These are phyloP conservation scores for Scopus umbretta DNA, from an alignment of 2,113 vertebrate species.

Conservation along the genomic window DNA sequence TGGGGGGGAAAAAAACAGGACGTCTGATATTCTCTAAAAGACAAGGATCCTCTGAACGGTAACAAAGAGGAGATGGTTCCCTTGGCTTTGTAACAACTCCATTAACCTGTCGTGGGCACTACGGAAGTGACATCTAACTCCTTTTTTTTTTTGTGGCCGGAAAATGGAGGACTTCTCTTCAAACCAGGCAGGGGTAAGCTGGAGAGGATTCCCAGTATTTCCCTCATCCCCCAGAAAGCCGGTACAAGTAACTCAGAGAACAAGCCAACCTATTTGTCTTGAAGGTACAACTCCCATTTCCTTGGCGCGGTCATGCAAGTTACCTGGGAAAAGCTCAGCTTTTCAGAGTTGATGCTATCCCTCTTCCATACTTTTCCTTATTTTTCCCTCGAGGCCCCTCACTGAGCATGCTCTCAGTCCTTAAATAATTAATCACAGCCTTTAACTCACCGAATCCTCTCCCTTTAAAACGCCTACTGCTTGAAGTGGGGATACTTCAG, in stretches of 20 bases:
- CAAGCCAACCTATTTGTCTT: not conserved
- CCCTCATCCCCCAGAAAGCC: not conserved
- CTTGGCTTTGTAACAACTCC: not conserved
- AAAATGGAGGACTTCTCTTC: not conserved
- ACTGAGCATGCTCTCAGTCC: not conserved
- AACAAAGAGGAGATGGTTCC: not conserved
- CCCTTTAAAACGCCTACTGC: not conserved
- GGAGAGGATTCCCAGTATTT: not conserved
- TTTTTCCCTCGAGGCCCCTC: not conserved
- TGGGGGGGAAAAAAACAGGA: not conserved
- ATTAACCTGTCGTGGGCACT: not conserved
- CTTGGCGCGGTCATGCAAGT: rapidly evolving
- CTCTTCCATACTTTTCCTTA: not conserved
- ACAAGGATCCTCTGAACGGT: not conserved
- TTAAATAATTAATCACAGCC: not conserved
- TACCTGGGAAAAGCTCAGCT: not conserved
- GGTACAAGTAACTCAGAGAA: not conserved
- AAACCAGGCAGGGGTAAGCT: not conserved
- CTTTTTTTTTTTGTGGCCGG: not conserved
- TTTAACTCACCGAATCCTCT: not conserved
- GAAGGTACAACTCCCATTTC: not conserved
- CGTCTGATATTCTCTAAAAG: not conserved
- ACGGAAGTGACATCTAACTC: not conserved
- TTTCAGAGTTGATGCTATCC: not conserved
- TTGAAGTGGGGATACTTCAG: not conserved